phyloP scores from a whole-genome alignment of 1,140 invertebrate species.

The Ceratina japonica region DNA sequence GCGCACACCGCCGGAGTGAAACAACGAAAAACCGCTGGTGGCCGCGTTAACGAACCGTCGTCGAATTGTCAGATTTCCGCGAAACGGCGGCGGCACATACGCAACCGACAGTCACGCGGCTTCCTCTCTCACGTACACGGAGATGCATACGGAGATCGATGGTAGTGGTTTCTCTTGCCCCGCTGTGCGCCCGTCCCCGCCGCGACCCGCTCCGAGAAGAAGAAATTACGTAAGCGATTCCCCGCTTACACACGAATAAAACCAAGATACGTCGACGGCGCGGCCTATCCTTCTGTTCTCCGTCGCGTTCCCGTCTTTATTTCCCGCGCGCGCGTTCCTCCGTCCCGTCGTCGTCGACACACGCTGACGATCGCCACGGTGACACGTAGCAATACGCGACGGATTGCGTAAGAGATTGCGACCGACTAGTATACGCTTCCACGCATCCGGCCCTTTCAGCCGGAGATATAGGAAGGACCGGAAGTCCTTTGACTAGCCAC shows the following conservation, averaged over 20 bases:
- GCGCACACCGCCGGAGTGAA: not conserved
- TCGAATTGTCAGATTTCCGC: constrained; percentile 55
- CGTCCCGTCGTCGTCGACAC: constrained; percentile 37
- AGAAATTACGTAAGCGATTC: constrained; percentile 58
- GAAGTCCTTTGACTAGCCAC: constrained; percentile 54
- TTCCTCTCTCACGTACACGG: not conserved
- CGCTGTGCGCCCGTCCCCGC: not conserved
- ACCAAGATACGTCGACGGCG: constrained; percentile 16
- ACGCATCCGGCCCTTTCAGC: constrained; percentile 59
- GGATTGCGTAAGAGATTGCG: constrained; percentile 56
- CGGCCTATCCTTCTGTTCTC: constrained; percentile 52
- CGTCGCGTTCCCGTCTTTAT: constrained; percentile 35
- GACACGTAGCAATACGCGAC: constrained; percentile 45
- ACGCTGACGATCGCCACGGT: constrained; percentile 26
- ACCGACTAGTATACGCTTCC: constrained; percentile 21
- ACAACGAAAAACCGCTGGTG: not conserved
- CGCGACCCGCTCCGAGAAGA: constrained; percentile 44
- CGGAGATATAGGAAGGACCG: constrained; percentile 53
- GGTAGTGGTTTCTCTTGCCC: not conserved
- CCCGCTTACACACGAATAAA: constrained; percentile 26
- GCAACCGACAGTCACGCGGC: constrained; percentile 45
- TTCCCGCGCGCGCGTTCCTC: constrained; percentile 28
- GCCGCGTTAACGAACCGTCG: constrained; percentile 47
- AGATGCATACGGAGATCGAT: not conserved
- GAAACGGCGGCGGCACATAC: constrained; percentile 51